Evolutionary conservation across 2,888 invertebrate species (phyloP).

Genomic region (Meloe dianella): DNA sequence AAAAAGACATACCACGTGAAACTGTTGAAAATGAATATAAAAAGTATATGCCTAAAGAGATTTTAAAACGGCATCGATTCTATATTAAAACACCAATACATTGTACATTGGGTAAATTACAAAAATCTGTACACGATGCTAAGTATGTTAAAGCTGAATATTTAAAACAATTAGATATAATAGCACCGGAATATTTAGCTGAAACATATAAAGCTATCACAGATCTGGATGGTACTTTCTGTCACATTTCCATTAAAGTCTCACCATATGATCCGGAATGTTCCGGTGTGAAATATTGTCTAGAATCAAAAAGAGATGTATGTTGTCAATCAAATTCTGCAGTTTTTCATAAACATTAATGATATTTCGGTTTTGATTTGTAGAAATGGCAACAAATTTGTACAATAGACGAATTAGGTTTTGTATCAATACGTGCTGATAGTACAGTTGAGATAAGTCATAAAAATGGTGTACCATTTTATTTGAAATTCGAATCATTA

Average conservation of each 20-base stretch:
- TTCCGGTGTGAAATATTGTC: slow-evolving; percentile 72
- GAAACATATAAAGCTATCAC: slow-evolving; percentile 75
- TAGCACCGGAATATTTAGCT: slow-evolving; percentile 82
- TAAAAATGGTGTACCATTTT: slow-evolving; percentile 77
- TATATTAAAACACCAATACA: slow-evolving; percentile 80
- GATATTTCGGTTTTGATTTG: slow-evolving; percentile 34
- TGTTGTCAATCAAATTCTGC: too few species aligned
- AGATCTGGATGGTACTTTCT: slow-evolving; percentile 72
- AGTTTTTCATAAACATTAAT: background rate
- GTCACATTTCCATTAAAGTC: slow-evolving; percentile 69
- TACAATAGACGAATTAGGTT: slow-evolving; percentile 83
- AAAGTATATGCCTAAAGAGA: slow-evolving; percentile 81
- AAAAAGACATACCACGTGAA: slow-evolving; percentile 71
- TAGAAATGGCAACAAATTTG: slow-evolving; percentile 76
- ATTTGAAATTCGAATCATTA: slow-evolving; percentile 73
- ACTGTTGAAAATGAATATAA: slow-evolving; percentile 79
- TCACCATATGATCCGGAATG: slow-evolving; percentile 69
- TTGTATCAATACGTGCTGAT: slow-evolving; percentile 76
- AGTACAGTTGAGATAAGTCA: slow-evolving; percentile 77
- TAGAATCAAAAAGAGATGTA: slow-evolving; percentile 69
- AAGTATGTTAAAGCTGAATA: slow-evolving; percentile 79
- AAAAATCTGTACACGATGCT: slow-evolving; percentile 67
- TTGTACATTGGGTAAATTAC: slow-evolving; percentile 66
- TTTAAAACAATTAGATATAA: slow-evolving; percentile 77
- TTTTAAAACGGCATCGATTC: slow-evolving; percentile 75